A percentile compares a stretch with the other conserved stretches of the same genome.
phyloP scores from a whole-genome alignment of 2,113 vertebrate species.

The Platysteira castanea region DNA sequence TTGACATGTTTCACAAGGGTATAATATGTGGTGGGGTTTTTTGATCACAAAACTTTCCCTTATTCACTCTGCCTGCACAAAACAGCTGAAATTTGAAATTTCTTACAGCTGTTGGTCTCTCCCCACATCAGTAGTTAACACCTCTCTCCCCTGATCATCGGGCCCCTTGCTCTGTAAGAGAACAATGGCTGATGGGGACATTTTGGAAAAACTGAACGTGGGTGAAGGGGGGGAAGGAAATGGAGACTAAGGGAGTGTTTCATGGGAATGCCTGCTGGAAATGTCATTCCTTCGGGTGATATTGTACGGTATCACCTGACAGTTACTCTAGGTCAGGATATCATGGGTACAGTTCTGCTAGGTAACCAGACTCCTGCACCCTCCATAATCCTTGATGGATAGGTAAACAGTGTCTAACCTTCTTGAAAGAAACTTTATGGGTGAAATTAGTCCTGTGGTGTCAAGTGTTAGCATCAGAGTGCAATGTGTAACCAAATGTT shows the following conservation, averaged over 20 bases:
- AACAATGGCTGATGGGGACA: background rate
- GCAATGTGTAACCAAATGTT: background rate
- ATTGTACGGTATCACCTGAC: background rate
- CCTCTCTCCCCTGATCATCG: background rate
- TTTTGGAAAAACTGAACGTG: background rate
- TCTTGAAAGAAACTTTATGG: background rate
- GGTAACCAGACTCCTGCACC: accelerated
- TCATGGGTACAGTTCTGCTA: background rate
- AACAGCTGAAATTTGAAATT: background rate
- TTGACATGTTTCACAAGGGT: background rate
- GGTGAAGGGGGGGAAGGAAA: background rate
- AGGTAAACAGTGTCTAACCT: background rate
- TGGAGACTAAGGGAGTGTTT: background rate
- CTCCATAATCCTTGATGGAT: background rate
- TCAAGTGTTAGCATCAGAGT: background rate
- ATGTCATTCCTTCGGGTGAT: background rate
- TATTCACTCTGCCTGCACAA: background rate
- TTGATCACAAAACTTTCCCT: background rate
- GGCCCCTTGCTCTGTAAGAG: background rate
- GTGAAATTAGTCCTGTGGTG: background rate
- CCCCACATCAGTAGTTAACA: background rate
- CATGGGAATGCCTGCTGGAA: background rate
- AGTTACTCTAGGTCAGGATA: background rate
- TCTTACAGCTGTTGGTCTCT: background rate
- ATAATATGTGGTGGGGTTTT: background rate